These are phyloP conservation scores for Elephantulus edwardii DNA, from an alignment of 2,113 vertebrate genomes.

Conservation along the genomic window DNA sequence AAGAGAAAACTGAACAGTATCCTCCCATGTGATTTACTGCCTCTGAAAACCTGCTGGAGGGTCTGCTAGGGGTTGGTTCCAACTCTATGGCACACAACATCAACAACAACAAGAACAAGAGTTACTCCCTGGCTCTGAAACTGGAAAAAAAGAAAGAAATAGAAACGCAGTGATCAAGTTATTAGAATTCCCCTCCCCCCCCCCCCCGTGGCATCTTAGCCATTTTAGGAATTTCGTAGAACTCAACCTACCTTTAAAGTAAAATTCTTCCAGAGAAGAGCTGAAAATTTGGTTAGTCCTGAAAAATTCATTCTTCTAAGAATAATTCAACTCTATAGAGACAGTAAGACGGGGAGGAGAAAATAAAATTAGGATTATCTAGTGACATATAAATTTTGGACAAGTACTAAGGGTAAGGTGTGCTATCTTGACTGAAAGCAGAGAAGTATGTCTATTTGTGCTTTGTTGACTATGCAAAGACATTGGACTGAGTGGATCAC, in stretches of 20 bases:
- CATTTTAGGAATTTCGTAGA: neutral
- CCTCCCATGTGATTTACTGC: no score
- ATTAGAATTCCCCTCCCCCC: neutral
- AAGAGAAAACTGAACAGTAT: no score
- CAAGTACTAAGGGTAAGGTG: no score
- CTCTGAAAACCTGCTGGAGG: no score
- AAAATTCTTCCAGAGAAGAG: conserved; percentile 97
- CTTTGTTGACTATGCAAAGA: no score
- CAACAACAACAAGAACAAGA: no score
- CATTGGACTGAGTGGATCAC: no score
- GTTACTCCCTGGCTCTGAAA: neutral
- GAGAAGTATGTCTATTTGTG: no score
- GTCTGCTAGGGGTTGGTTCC: no score
- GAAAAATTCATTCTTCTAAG: conserved; percentile 51
- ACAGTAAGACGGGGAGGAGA: neutral
- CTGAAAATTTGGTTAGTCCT: conserved; percentile 85
- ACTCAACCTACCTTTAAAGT: conserved; percentile 89
- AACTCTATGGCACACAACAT: no score
- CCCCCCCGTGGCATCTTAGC: neutral
- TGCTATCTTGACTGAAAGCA: no score
- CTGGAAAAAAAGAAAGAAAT: conserved; percentile 22
- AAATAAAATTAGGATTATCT: neutral
- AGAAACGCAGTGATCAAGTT: neutral
- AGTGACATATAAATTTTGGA: neutral
- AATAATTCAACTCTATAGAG: conserved; percentile 32